Percentiles rank a stretch among this genome's conserved stretches.
These are phyloP conservation scores for Eristalinus aeneus DNA, from an alignment of 2,888 invertebrate genomes.

Conservation along the genomic window DNA sequence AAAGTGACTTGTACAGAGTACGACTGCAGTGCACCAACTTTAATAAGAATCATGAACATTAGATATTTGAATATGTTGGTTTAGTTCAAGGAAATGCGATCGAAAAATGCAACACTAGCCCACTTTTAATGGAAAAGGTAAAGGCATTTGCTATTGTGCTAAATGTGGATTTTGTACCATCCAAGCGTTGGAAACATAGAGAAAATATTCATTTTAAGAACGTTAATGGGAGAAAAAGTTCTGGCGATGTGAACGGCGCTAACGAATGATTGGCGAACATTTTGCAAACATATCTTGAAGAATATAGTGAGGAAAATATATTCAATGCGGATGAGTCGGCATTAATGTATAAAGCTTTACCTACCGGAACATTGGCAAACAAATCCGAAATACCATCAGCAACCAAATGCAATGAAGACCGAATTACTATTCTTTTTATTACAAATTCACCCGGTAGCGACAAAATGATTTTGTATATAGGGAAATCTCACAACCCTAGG, in stretches of 20 bases:
- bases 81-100: conserved; percentile 13
- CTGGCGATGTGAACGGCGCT: conserved; percentile 42
- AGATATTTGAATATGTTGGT: neutral
- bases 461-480: conserved; percentile 31
- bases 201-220: conserved; percentile 37
- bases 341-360: conserved; percentile 47
- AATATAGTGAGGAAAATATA: conserved; percentile 44
- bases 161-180: conserved; percentile 4
- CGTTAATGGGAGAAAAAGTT: conserved; percentile 33
- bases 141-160: neutral
- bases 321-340: conserved; percentile 60
- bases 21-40: conserved; percentile 4
- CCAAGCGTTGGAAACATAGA: conserved; percentile 39
- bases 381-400: neutral
- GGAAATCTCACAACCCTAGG: conserved; percentile 11
- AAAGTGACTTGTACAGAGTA: neutral
- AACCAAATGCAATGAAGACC: neutral
- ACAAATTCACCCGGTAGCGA: conserved; percentile 38
- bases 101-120: conserved; percentile 1
- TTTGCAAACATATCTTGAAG: conserved; percentile 24
- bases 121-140: conserved; percentile 22
- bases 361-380: conserved; percentile 16
- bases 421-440: neutral
- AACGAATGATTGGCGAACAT: conserved; percentile 23
- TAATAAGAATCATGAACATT: conserved; percentile 1